Evolutionary conservation across 2,797 vertebrate genomes (phyloP).

Genomic region (Chaetophractus vellerosus): DNA sequence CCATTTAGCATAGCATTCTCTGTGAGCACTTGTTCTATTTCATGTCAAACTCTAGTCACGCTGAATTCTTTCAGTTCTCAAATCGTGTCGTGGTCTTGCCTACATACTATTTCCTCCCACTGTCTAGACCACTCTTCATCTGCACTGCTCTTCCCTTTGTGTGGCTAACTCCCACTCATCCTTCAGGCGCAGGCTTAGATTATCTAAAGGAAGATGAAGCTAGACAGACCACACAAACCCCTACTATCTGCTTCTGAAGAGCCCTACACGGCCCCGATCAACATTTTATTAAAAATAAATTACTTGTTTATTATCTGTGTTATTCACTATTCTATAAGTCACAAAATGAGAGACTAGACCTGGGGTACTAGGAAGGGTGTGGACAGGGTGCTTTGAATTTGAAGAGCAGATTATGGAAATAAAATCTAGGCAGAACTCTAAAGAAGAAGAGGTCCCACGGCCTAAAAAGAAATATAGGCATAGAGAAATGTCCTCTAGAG

Average conservation of each 20-base stretch:
- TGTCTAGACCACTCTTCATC: background rate
- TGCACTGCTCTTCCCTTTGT: background rate
- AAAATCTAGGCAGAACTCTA: background rate
- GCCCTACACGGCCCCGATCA: background rate
- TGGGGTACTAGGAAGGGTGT: too few species aligned
- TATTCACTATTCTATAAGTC: background rate
- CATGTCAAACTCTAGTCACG: background rate
- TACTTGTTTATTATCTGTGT: background rate
- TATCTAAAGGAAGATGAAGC: background rate
- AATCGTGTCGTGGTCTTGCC: background rate
- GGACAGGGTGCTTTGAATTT: background rate
- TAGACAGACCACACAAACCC: background rate
- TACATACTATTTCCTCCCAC: background rate
- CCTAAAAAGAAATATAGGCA: background rate
- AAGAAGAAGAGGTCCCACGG: background rate
- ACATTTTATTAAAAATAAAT: background rate
- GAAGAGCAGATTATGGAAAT: background rate
- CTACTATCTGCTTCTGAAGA: conserved; percentile 20
- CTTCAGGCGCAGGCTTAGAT: background rate
- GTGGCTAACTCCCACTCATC: background rate
- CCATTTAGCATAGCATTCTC: background rate
- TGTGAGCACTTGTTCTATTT: background rate
- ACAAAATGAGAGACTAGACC: background rate
- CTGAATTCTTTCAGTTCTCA: conserved; percentile 29
- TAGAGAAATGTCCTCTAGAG: background rate